Evolutionary conservation across 2,797 vertebrate genomes (phyloP).

Genomic region (Gastrophryne carolinensis): DNA sequence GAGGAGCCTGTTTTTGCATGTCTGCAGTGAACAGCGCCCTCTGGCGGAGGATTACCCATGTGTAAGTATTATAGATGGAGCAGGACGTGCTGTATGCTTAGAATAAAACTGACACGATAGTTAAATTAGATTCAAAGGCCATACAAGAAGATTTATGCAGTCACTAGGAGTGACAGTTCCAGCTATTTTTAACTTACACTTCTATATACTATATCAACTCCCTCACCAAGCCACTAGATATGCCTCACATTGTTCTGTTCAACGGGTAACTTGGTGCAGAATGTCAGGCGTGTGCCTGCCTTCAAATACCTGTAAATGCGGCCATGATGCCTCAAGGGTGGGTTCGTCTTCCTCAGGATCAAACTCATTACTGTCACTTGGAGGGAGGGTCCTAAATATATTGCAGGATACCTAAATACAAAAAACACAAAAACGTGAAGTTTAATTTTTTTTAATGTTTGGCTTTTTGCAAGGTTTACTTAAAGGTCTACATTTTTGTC

Average conservation of each 20-base stretch:
- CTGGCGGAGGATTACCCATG: too few species aligned
- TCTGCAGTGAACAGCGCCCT: too few species aligned
- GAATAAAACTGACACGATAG: too few species aligned
- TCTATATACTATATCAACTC: not conserved
- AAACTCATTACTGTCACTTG: conserved; percentile 98
- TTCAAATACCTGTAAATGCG: conserved; percentile 90
- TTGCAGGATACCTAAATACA: conserved; percentile 90
- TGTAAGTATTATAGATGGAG: too few species aligned
- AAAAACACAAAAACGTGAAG: not conserved
- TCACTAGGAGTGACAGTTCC: not conserved
- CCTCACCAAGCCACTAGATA: not conserved
- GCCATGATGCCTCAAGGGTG: conserved; percentile 96
- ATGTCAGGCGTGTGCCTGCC: not conserved
- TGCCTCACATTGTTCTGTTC: not conserved
- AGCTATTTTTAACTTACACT: conserved; percentile 13
- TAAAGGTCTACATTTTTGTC: too few species aligned
- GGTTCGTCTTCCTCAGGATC: conserved; percentile 98
- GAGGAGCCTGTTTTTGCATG: too few species aligned
- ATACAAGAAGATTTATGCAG: not conserved
- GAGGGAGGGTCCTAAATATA: conserved; percentile 99
- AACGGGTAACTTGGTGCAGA: not conserved
- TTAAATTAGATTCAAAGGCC: not conserved
- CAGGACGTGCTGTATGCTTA: too few species aligned
- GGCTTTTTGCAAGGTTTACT: too few species aligned
- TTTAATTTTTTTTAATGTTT: not conserved